Base-by-base conservation (phyloP, 2,797 vertebrate species). In the Danio kyathit region DNA sequence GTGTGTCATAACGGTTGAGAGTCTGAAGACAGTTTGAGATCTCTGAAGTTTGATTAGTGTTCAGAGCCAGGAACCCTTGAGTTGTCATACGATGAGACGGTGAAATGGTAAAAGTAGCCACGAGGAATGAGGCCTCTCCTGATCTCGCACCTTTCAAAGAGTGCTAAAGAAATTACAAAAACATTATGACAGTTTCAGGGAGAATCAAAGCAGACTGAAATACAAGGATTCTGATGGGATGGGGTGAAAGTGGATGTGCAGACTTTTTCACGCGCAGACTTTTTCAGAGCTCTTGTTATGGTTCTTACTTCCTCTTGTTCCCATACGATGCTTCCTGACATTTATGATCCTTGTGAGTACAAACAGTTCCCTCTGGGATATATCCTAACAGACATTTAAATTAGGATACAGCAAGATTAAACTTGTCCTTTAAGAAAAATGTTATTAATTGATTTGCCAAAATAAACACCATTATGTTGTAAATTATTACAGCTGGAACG, bases 191-290 rank as follows among this genome's bases (percentile, higher is more conserved):
- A 11, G 13, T 14, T 19, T 65, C 46, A 43, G 7, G 19, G 44
- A 10, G 29, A 67, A 66, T 51, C 7, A n/a, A 41, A 61, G 52
- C n/a, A 76, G 13, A 57, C 21, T 72, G 13, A 54, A 38, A 81
- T 81, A 44, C 17, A 14, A 38, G 70, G 43, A 48, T 65, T 21
- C 8, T 64, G 48, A 76, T 70, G 40, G 48, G 48, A 76, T 70
- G 40, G 48, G 48, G 65, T 57, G 63, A 75, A 61, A 5, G 7
- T 41, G 5, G 44, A 48, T 49, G 16, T 49, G 16, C 14, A 69
- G n/a, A 74, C 59, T 44, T n/a, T n/a, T n/a, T 21, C 51, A 74
- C 48, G 17, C 1, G 1, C 52, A 67, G 16, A 17, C 46, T 17
- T 21, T 17, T 21, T 0, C n/a, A 0, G 8, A 69, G 52, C 13